These are phyloP conservation scores for Eustalomyia histrio DNA, from an alignment of 2,888 invertebrate species.

Conservation along the genomic window DNA sequence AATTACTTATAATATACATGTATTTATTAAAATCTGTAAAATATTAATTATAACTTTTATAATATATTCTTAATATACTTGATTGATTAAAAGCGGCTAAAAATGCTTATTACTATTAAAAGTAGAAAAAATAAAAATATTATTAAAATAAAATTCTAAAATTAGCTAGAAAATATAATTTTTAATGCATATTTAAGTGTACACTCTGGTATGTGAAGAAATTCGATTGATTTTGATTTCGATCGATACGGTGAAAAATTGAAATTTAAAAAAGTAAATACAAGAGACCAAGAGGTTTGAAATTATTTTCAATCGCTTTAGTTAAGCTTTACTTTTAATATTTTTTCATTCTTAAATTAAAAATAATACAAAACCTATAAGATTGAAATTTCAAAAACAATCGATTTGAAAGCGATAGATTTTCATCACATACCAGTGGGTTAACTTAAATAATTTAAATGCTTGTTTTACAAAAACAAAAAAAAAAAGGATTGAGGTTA, in stretches of 20 bases:
- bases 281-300: no score
- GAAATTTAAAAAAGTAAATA: no score
- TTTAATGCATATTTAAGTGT: constrained; percentile 39
- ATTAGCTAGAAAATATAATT: constrained; percentile 49
- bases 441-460: constrained; percentile 19
- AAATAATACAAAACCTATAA: no score
- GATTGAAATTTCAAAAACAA: no score
- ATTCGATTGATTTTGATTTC: no score
- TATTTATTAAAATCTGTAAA: constrained; percentile 54
- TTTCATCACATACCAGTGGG: no score
- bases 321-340: no score
- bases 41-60: constrained; percentile 41
- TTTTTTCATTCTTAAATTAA: no score
- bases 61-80: constrained; percentile 36
- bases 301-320: no score
- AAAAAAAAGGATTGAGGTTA: not conserved
- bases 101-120: constrained; percentile 26
- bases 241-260: no score
- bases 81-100: constrained; percentile 57
- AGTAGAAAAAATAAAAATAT: constrained; percentile 10
- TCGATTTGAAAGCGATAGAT: no score
- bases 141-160: constrained; percentile 32
- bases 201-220: no score
- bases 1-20: constrained; percentile 26
- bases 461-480: constrained; percentile 34